Evolutionary conservation across 2,113 vertebrate genomes (phyloP).

Genomic region (Seriola rivoliana): DNA sequence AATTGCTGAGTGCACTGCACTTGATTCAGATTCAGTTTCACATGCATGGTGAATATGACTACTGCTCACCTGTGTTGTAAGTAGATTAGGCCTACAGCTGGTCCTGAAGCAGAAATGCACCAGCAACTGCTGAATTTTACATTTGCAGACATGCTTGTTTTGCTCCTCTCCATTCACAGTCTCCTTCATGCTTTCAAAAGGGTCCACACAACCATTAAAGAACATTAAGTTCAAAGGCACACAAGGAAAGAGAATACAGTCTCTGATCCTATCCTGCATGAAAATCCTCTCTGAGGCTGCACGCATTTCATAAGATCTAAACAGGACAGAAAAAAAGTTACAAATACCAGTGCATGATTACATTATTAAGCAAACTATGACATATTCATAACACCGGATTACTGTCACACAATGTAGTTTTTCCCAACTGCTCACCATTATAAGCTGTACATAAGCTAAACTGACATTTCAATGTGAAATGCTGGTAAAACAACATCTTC

Average conservation of each 20-base stretch:
- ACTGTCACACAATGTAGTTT: background rate
- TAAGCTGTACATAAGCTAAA: background rate
- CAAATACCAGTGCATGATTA: background rate
- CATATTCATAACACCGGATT: background rate
- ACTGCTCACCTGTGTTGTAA: conserved; percentile 36
- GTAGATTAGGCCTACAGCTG: background rate
- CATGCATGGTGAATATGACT: background rate
- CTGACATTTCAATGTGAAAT: background rate
- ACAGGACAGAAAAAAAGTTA: background rate
- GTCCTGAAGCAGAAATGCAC: background rate
- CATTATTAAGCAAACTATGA: background rate
- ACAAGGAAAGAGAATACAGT: background rate
- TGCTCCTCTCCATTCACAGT: background rate
- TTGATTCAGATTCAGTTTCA: background rate
- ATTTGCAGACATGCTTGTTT: conserved; percentile 15
- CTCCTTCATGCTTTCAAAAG: conserved; percentile 16
- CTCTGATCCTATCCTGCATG: background rate
- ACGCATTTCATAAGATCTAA: conserved; percentile 25
- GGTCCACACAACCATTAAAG: background rate
- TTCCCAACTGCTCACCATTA: background rate
- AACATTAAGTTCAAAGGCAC: background rate
- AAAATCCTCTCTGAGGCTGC: background rate
- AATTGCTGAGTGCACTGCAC: background rate
- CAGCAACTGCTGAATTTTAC: background rate
- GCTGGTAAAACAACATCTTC: background rate